Evolutionary conservation across 2,888 invertebrate species (phyloP).

Genomic region (Himalopsyche anomala): DNA sequence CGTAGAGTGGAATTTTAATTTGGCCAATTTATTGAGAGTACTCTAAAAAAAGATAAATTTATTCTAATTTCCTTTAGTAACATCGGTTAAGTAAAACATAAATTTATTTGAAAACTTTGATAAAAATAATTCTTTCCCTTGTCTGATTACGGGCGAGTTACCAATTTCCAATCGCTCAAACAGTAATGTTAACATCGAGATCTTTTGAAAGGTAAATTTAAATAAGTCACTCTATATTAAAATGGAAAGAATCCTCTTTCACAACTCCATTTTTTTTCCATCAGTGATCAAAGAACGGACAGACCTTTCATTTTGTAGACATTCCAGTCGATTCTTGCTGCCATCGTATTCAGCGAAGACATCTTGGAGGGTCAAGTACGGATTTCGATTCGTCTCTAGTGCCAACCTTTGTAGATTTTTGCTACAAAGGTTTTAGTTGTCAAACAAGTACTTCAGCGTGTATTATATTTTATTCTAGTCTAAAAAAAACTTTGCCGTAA

Average conservation of each 20-base stretch:
- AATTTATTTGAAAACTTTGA: no score
- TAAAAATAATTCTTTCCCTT: background rate
- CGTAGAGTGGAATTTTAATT: no score
- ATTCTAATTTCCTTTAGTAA: no score
- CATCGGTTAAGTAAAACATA: no score
- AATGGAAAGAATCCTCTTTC: constrained; percentile 12
- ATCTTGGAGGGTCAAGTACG: constrained; percentile 31
- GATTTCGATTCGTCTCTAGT: constrained; percentile 31
- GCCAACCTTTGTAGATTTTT: background rate
- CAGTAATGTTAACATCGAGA: background rate
- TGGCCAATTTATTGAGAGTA: no score
- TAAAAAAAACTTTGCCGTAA: background rate
- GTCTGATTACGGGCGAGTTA: background rate
- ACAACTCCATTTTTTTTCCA: constrained; percentile 17
- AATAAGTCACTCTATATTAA: constrained; percentile 25
- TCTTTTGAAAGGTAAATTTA: constrained; percentile 4
- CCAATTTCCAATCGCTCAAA: background rate
- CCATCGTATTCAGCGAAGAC: background rate
- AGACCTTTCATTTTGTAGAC: constrained; percentile 1
- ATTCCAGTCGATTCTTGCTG: constrained; percentile 11
- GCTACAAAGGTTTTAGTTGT: constrained; percentile 27
- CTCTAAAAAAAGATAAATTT: no score
- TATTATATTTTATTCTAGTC: constrained; percentile 44
- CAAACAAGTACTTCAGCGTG: constrained; percentile 22
- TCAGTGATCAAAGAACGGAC: constrained; percentile 26